Evolutionary conservation across 2,888 invertebrate species (phyloP).

Genomic region (Hermaeophaga mercurialis): DNA sequence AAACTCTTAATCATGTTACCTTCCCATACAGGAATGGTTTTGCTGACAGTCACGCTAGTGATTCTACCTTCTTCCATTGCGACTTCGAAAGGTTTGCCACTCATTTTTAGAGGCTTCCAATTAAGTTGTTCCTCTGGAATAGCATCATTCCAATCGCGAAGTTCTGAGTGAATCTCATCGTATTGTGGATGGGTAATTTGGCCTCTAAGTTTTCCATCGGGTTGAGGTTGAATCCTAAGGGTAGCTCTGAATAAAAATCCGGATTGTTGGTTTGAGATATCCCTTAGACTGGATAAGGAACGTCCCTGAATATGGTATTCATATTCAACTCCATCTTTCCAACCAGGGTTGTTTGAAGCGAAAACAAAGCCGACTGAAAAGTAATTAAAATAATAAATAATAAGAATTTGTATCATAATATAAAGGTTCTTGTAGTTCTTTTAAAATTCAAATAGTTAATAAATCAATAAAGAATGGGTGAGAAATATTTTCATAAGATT

Average conservation of each 20-base stretch:
- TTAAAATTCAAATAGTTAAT: too few relatives aligned
- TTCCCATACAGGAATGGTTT: constrained; percentile 64
- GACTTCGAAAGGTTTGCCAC: constrained; percentile 67
- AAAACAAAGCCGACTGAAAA: constrained; percentile 51
- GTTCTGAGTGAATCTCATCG: constrained; percentile 57
- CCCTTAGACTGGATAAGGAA: constrained; percentile 65
- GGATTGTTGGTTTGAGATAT: constrained; percentile 61
- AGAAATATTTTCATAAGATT: too few relatives aligned
- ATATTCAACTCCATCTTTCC: constrained; percentile 65
- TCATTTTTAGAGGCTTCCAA: constrained; percentile 61
- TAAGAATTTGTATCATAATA: too few relatives aligned
- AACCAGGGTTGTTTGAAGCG: constrained; percentile 56
- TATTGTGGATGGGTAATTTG: constrained; percentile 61
- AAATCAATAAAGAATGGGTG: too few relatives aligned
- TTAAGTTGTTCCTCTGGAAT: constrained; percentile 60
- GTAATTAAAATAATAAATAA: not conserved
- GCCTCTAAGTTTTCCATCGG: constrained; percentile 57
- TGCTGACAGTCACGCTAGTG: constrained; percentile 62
- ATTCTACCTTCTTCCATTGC: constrained; percentile 66
- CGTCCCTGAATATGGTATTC: constrained; percentile 62
- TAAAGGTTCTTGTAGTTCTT: too few relatives aligned
- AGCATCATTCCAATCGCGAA: constrained; percentile 59
- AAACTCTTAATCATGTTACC: constrained; percentile 74
- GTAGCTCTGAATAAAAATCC: constrained; percentile 63
- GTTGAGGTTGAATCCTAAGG: constrained; percentile 62